Evolutionary conservation across 2,797 vertebrate species (phyloP), one percentile per base, ranked within the genome.

Genomic region (Macrochelys suwanniensis): DNA sequence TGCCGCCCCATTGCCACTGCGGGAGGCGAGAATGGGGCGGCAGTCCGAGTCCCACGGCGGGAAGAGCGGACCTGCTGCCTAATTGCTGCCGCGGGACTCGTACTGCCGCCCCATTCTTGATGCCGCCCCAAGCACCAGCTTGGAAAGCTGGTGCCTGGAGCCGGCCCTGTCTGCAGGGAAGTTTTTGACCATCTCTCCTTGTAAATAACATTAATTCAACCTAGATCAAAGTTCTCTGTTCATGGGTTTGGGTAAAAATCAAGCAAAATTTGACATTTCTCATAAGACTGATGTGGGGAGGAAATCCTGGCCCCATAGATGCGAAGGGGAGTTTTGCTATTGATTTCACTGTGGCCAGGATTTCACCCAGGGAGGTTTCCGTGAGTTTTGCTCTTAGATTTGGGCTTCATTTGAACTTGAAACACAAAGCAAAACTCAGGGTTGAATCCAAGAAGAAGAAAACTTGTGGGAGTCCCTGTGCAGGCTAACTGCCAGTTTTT

Each of bases 261-360:
- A 85, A 82, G 94, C 89, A 89, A 93, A 95, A 85, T n/a, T 31
- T 80, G 12, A 89, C 74, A 33, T 74, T 93, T 80, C 74, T 92
- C 11, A 9, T 37, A n/a, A 10, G 9, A 37, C 65, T 68, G 17
- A 68, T 37, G 17, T 68, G n/a, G 9, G 3, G 8, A 5, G 53
- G 82, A 93, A 90, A 49, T 31, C 3, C 8, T 25, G 9, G 4
- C 2, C 19, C n/a, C 33, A 11, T 19, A 65, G n/a, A 37, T 9
- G 5, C n/a, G 17, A 68, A 68, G 19, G n/a, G 65, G n/a, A 68
- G n/a, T 23, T 68, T 68, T 37, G n/a, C 16, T n/a, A 5, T 68
- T 37, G 61, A 68, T 80, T 80, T 92, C 80, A 50, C 7, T 2
- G 17, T 25, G 65, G 31, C 8, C 4, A 53, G 50, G 23, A n/a